Conservation (phyloP, 2,888 invertebrate species). For the Galerucella calmariensis region DNA sequence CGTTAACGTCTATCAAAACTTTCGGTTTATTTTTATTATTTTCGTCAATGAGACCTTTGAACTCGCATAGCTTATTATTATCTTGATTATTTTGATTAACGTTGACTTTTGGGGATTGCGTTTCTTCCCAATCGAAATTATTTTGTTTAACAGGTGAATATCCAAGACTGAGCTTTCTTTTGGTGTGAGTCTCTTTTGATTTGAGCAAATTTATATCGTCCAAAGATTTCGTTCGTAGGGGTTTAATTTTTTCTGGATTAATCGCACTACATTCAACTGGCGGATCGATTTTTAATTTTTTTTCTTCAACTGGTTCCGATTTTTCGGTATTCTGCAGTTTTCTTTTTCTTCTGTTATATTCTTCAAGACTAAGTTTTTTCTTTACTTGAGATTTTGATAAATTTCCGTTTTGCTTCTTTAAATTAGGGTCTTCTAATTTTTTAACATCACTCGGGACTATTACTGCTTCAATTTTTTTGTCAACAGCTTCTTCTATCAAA, state of each 20-base stretch:
- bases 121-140: conserved; percentile 53
- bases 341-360: conserved; percentile 55
- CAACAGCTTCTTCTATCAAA: background rate
- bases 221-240: conserved; percentile 41
- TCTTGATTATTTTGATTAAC: conserved; percentile 34
- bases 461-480: background rate
- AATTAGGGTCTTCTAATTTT: conserved; percentile 35
- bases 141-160: conserved; percentile 38
- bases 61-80: conserved; percentile 44
- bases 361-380: conserved; percentile 52
- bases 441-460: background rate
- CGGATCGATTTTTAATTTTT: conserved; percentile 32
- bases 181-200: conserved; percentile 29
- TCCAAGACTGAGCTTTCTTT: conserved; percentile 38
- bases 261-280: background rate
- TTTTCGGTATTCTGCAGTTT: conserved; percentile 39
- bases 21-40: conserved; percentile 45
- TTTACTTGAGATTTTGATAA: conserved; percentile 35
- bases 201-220: conserved; percentile 40
- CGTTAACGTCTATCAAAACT: conserved; percentile 51
- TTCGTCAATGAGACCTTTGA: conserved; percentile 45
- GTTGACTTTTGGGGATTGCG: conserved; percentile 48
- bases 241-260: conserved; percentile 29
- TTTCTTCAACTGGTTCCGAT: conserved; percentile 28
- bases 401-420: conserved; percentile 16